Base-by-base conservation (phyloP, 2,888 invertebrate genomes). In the Apotomis betuletana region DNA sequence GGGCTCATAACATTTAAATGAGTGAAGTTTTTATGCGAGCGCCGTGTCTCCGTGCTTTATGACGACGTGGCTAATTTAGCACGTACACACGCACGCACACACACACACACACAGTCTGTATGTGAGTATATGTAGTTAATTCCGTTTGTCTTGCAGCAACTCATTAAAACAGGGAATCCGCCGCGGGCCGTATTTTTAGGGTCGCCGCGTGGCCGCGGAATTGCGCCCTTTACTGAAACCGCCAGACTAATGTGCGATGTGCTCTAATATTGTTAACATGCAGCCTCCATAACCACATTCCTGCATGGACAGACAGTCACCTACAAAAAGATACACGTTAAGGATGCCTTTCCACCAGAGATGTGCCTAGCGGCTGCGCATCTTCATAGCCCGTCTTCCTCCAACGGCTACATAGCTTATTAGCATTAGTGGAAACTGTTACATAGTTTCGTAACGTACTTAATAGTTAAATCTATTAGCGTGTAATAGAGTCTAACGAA, bases 141-240 rank as follows among this genome's bases (percentile, higher is more conserved):
- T 71, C 49, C 61, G 67, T 71, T 67, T 71, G 71, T 71, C 71
- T 71, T 71, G 63, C 67, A 67, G 67, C 57, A 57, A 67, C 71
- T 71, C 71, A 67, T 67, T 71, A 71, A 67, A 71, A 71, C 60
- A 46, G 51, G 60, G 62, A 46, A 54, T 55, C 9, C 49, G 71
- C 71, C 61, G 49, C 67, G 51, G 57, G 67, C 70, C 60, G 64
- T 54, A 36, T 46, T 57, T 67, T 58, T 4, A 49, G 64, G 63
- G 52, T 38, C 58, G 51, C 4, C 12, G 36, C 41, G 13, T 12
- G 27, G 62, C 51, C 68, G 52, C 55, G 57, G 49, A 36, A 38
- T 27, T 27, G 27, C 49, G 46, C 57, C 12, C 49, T 38, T 68
- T 6, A 41, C 52, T 61, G 52, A 15, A 61, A 61, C 59, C 46